Conservation (phyloP, 2,888 invertebrate species). For the Leptinotarsa haldemani region DNA sequence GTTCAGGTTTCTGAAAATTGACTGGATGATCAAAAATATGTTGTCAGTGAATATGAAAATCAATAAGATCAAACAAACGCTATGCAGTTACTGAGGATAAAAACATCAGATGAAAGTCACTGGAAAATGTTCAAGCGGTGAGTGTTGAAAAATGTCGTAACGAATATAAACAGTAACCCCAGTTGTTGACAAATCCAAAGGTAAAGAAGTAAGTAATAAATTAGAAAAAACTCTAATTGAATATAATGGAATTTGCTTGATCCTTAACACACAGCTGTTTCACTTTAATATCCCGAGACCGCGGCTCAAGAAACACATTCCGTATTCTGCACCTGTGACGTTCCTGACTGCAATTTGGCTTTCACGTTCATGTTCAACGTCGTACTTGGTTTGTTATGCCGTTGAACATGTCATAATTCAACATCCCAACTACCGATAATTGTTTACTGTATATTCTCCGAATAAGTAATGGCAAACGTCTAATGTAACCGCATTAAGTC, state of each 20-base stretch:
- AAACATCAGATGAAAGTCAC: too few species aligned
- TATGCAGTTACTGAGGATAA: too few species aligned
- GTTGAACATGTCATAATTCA: conserved; percentile 11
- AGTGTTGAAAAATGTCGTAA: too few species aligned
- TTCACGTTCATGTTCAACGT: conserved; percentile 3
- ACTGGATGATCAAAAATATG: too few species aligned
- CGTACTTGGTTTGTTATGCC: conserved; percentile 11
- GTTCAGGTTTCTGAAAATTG: too few species aligned
- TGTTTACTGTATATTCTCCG: conserved; percentile 11
- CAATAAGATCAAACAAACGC: too few species aligned
- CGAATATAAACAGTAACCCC: too few species aligned
- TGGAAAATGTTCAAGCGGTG: too few species aligned
- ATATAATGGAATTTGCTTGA: background rate
- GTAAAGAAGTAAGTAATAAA: too few species aligned
- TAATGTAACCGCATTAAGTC: conserved; percentile 2
- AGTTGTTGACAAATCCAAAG: too few species aligned
- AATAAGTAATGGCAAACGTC: conserved; percentile 14
- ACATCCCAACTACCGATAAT: conserved; percentile 2
- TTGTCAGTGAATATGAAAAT: too few species aligned
- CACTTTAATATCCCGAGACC: background rate
- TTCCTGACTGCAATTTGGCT: conserved; percentile 2
- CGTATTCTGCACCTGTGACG: conserved; percentile 12
- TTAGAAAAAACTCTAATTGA: too few species aligned
- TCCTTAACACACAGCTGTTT: background rate
- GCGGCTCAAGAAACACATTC: background rate